phyloP scores from a whole-genome alignment of 2,113 vertebrate genomes.

The Coryphaenoides rupestris region DNA sequence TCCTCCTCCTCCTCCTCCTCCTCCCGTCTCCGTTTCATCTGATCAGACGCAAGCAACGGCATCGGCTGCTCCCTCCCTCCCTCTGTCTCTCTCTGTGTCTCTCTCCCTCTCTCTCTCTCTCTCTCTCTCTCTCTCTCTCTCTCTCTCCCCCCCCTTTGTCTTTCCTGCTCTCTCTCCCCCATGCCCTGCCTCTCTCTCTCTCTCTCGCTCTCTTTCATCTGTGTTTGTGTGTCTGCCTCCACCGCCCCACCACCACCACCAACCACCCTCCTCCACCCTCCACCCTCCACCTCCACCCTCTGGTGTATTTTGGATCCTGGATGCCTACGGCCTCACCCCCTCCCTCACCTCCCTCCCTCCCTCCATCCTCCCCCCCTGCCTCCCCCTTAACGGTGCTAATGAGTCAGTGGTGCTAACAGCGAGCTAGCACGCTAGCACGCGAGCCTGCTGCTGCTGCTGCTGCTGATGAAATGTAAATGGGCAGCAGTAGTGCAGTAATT shows the following conservation, averaged over 20 bases:
- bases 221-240: constrained; percentile 24
- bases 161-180: background rate
- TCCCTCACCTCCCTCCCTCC: background rate
- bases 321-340: constrained; percentile 40
- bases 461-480: constrained; percentile 94
- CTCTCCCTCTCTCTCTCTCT: constrained; percentile 41
- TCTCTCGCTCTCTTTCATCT: background rate
- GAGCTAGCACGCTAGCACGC: no score
- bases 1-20: no score
- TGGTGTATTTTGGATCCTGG: constrained; percentile 51
- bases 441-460: no score
- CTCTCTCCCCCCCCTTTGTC: no score
- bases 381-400: constrained; percentile 40
- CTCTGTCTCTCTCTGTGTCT: constrained; percentile 17
- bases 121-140: constrained; percentile 25
- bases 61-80: constrained; percentile 46
- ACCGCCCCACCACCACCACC: no score
- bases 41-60: constrained; percentile 44
- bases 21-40: constrained; percentile 51
- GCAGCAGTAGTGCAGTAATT: no score
- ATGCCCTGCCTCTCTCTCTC: constrained; percentile 8
- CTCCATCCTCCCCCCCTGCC: background rate
- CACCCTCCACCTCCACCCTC: constrained; percentile 34
- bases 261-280: no score
- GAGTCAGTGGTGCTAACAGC: constrained; percentile 58